Percentiles rank a stretch among this genome's conserved stretches.
Evolutionary conservation across 2,113 vertebrate species (phyloP).

Genomic region (Pelvicachromis taeniatus): DNA sequence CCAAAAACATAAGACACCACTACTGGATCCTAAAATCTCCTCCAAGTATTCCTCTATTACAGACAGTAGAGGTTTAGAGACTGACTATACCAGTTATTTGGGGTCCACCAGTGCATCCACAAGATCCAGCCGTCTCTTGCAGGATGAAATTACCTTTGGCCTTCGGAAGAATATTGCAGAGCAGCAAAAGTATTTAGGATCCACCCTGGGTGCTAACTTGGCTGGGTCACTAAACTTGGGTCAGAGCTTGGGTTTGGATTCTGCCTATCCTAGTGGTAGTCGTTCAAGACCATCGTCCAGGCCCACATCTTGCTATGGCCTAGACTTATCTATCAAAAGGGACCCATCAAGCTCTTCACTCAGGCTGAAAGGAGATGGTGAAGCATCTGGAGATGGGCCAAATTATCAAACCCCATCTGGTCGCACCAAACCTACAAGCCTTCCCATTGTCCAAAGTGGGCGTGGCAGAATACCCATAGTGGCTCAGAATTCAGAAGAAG

Average conservation of each 20-base stretch:
- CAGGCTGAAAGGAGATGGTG: slow-evolving; percentile 89
- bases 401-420: slow-evolving; percentile 85
- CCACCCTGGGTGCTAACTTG: slow-evolving; percentile 82
- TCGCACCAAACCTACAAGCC: slow-evolving; percentile 93
- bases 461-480: slow-evolving; percentile 94
- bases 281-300: slow-evolving; percentile 94
- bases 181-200: slow-evolving; percentile 93
- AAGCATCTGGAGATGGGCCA: slow-evolving; percentile 82
- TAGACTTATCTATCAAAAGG: slow-evolving; percentile 93
- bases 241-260: slow-evolving; percentile 78
- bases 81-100: slow-evolving; percentile 89
- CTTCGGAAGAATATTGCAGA: slow-evolving; percentile 96
- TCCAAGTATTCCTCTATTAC: slow-evolving; percentile 93
- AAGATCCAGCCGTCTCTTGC: slow-evolving; percentile 86
- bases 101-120: slow-evolving; percentile 83
- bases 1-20: slow-evolving; percentile 91
- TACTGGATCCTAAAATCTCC: slow-evolving; percentile 86
- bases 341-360: slow-evolving; percentile 93
- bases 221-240: slow-evolving; percentile 83
- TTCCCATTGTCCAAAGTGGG: slow-evolving; percentile 93
- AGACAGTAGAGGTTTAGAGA: slow-evolving; percentile 87
- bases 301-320: slow-evolving; percentile 93
- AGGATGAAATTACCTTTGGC: slow-evolving; percentile 95
- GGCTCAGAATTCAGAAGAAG: slow-evolving; percentile 97
- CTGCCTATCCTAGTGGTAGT: slow-evolving; percentile 87